phyloP scores from a whole-genome alignment of 1,140 invertebrate species.

The Brachionus rubens region DNA sequence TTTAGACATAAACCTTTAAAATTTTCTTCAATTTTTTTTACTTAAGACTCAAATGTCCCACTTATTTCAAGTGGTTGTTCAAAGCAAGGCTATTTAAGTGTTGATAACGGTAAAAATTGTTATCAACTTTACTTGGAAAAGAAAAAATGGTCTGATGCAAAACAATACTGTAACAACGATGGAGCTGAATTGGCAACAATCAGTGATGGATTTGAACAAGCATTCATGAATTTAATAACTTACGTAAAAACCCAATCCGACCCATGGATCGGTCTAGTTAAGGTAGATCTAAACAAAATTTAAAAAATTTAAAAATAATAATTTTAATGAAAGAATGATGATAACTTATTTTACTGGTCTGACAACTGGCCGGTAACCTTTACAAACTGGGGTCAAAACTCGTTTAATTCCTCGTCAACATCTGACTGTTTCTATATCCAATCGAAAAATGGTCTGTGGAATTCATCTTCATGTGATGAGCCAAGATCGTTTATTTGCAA shows the following conservation, averaged over 20 bases:
- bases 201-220: constrained; percentile 36
- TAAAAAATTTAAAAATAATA: neutral
- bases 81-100: constrained; percentile 23
- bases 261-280: constrained; percentile 28
- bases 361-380: constrained; percentile 30
- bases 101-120: constrained; percentile 41
- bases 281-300: neutral
- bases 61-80: neutral
- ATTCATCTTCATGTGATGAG: constrained; percentile 1
- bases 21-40: too few species aligned
- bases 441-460: constrained; percentile 18
- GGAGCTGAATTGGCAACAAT: constrained; percentile 13
- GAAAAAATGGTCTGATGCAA: constrained; percentile 20
- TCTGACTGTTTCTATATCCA: constrained; percentile 3
- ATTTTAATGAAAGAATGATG: neutral
- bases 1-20: neutral
- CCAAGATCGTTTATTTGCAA: constrained; percentile 22
- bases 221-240: constrained; percentile 20
- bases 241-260: constrained; percentile 30
- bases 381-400: constrained; percentile 14
- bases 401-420: neutral
- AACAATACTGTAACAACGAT: constrained; percentile 32
- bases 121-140: neutral
- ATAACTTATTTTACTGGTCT: constrained; percentile 11
- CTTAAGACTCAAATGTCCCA: neutral